Percentiles rank a stretch among this genome's conserved stretches.
phyloP scores from a whole-genome alignment of 2,888 invertebrate genomes.

The Synanthedon formicaeformis region DNA sequence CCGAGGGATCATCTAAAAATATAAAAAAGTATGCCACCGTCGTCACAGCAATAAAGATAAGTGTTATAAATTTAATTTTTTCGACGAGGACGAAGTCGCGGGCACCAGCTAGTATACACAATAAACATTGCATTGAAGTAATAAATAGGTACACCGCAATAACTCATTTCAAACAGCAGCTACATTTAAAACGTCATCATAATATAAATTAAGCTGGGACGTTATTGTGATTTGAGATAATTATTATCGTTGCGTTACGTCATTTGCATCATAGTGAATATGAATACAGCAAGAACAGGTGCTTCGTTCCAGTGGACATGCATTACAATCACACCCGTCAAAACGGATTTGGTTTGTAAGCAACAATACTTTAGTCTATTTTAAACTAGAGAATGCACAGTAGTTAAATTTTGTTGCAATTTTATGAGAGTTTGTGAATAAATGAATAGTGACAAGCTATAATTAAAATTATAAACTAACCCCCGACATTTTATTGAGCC shows the following conservation, averaged over 20 bases:
- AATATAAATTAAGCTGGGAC: slow-evolving; percentile 1
- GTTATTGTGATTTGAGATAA: slow-evolving; percentile 14
- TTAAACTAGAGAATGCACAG: slow-evolving; percentile 18
- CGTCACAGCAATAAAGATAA: too few relatives aligned
- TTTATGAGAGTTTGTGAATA: background rate
- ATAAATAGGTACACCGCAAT: too few relatives aligned
- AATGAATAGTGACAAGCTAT: too few relatives aligned
- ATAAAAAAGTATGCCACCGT: too few relatives aligned
- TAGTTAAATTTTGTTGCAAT: background rate
- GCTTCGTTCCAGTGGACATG: slow-evolving; percentile 28
- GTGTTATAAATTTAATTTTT: too few relatives aligned
- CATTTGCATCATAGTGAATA: slow-evolving; percentile 24
- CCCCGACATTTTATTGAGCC: too few relatives aligned
- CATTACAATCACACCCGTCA: slow-evolving; percentile 36
- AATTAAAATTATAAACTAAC: too few relatives aligned
- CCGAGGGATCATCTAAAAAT: too few relatives aligned
- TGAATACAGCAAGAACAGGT: slow-evolving; percentile 49
- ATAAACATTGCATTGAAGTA: background rate
- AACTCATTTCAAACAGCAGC: too few relatives aligned
- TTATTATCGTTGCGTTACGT: slow-evolving; percentile 15
- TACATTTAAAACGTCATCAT: slow-evolving; percentile 1
- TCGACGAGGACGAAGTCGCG: too few relatives aligned
- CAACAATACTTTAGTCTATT: slow-evolving; percentile 29
- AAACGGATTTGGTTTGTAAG: slow-evolving; percentile 20
- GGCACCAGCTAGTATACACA: too few relatives aligned